Evolutionary conservation across 2,888 invertebrate species (phyloP).

Genomic region (Odontomyia ornata): DNA sequence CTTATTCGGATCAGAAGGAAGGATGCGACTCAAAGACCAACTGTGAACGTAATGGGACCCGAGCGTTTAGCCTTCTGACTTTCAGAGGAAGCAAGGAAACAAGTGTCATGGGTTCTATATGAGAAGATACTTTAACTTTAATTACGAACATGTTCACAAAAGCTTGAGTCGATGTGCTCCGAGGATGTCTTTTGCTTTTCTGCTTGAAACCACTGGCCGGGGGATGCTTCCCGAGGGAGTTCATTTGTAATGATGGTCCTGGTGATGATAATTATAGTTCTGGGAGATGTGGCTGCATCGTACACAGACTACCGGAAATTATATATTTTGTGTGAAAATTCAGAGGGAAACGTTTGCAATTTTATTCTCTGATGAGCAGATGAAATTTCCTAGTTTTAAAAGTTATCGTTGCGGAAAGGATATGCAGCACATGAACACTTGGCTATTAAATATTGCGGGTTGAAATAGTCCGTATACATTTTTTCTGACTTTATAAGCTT

Average conservation of each 20-base stretch:
- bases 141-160: slow-evolving; percentile 30
- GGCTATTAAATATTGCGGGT: background rate
- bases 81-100: background rate
- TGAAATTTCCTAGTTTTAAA: background rate
- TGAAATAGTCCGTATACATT: background rate
- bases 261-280: background rate
- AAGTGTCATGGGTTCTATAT: background rate
- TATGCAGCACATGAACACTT: background rate
- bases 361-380: slow-evolving; percentile 18
- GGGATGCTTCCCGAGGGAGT: background rate
- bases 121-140: slow-evolving; percentile 28
- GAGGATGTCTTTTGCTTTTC: background rate
- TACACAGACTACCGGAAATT: slow-evolving; percentile 13
- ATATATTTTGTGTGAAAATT: slow-evolving; percentile 6
- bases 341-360: slow-evolving; percentile 15
- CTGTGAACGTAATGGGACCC: background rate
- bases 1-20: background rate
- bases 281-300: background rate
- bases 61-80: background rate
- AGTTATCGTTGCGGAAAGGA: background rate
- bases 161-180: background rate
- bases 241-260: background rate
- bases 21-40: background rate
- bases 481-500: background rate
- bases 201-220: background rate